Percentiles rank a stretch among this genome's conserved stretches.
Conservation (phyloP, 1,140 invertebrate species). For the Camponotus pennsylvanicus region DNA sequence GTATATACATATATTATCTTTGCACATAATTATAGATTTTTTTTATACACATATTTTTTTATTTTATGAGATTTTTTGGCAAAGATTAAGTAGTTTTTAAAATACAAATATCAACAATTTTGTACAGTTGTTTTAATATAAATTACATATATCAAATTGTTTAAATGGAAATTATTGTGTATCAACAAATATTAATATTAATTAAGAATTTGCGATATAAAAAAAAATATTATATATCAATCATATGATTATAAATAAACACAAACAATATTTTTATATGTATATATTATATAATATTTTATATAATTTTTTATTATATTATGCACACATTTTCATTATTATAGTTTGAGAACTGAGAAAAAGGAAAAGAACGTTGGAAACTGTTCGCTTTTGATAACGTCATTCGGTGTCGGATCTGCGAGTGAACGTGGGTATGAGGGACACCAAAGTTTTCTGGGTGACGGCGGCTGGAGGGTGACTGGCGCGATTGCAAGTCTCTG, state of each 20-base stretch:
- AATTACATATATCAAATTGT: neutral
- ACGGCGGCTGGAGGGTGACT: constrained; percentile 83
- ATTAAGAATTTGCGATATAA: no score
- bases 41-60: neutral
- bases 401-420: constrained; percentile 62
- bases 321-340: constrained; percentile 1
- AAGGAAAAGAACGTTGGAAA: constrained; percentile 25
- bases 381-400: constrained; percentile 76
- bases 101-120: neutral
- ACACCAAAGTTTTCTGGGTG: constrained; percentile 77
- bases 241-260: no score
- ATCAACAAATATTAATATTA: neutral
- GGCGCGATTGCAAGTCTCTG: constrained; percentile 81
- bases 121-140: neutral
- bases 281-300: no score
- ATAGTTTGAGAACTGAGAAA: neutral
- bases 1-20: neutral
- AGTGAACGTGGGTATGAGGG: constrained; percentile 69
- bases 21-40: neutral
- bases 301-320: neutral
- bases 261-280: neutral
- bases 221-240: neutral
- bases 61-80: neutral
- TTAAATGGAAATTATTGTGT: neutral
- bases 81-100: neutral